Evolutionary conservation across 2,888 invertebrate species (phyloP).

Genomic region (Netelia virgata): DNA sequence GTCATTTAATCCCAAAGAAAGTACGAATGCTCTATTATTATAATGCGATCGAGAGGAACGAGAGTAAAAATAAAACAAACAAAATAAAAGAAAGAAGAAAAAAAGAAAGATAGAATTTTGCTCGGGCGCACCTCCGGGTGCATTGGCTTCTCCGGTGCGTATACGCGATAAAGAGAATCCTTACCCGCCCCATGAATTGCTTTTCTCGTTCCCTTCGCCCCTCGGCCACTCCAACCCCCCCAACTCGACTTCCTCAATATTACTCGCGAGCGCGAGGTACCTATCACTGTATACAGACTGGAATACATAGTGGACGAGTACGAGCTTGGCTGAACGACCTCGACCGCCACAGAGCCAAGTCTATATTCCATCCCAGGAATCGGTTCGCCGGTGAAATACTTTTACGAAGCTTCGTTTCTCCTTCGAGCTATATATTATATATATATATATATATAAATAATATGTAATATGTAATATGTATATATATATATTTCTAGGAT

Average conservation of each 20-base stretch:
- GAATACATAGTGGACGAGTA: slow-evolving; percentile 8
- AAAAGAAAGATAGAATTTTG: slow-evolving; percentile 2
- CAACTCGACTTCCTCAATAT: slow-evolving; percentile 61
- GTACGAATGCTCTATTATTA: slow-evolving; percentile 47
- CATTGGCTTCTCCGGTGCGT: slow-evolving; percentile 48
- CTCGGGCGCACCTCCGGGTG: slow-evolving; percentile 13
- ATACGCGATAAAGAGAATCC: slow-evolving; percentile 28
- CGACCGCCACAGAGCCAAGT: slow-evolving; percentile 51
- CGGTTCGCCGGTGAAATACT: slow-evolving; percentile 28
- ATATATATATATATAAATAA: no score
- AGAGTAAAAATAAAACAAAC: slow-evolving; percentile 20
- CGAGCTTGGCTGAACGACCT: slow-evolving; percentile 60
- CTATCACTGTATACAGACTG: slow-evolving; percentile 5
- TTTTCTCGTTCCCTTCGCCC: slow-evolving; percentile 32
- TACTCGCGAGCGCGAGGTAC: slow-evolving; percentile 22
- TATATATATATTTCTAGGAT: not conserved
- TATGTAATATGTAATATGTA: no score
- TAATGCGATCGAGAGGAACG: slow-evolving; percentile 40
- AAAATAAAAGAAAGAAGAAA: slow-evolving; percentile 15
- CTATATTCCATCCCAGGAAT: slow-evolving; percentile 26
- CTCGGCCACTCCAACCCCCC: not conserved
- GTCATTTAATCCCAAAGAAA: slow-evolving; percentile 32
- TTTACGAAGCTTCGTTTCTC: slow-evolving; percentile 48
- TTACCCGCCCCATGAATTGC: slow-evolving; percentile 54
- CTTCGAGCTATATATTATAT: slow-evolving; percentile 4